Base-by-base conservation (phyloP, 1,140 invertebrate species). In the Diorhabda carinulata region DNA sequence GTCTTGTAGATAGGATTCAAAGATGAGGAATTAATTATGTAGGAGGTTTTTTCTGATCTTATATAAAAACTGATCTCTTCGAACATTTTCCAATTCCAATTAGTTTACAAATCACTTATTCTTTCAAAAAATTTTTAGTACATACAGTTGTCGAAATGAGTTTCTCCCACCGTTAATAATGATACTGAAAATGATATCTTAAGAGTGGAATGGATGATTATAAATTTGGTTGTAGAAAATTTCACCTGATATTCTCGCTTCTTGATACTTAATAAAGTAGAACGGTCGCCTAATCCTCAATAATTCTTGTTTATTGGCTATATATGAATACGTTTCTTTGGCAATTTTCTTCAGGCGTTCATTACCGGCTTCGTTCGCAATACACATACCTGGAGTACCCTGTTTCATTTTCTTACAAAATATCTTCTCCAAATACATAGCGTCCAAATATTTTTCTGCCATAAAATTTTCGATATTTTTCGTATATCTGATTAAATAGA, bases 361-460 rank as follows among this genome's bases (percentile, higher is more conserved):
- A 63, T 81, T 82, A 10, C 84, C 84, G 40, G 70, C 71, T 10
- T 81, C 70, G 74, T 86, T 86, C 2, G 84, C 83, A 52, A 82
- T 84, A 41, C 73, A 73, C 3, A 84, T 70, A 9, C 84, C 81
- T 9, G 70, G 74, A 72, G 83, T 80, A 43, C 80, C 78, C 52
- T 74, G 80, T 25, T 25, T 25, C 3, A 85, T 73, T 10, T 81
- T 76, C 68, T 83, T 81, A 5, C 85, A 74, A 69, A 84, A 86
- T 68, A 84, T 82, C 72, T 85, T 86, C 70, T 86, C 85, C 44
- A 83, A 80, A 25, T 83, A 84, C 81, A 85, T 83, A 0, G 81
- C 80, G 10, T 84, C 83, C n/a, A 86, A 73, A 74, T 86, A 86
- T 72, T 84, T 86, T 78, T 84, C 83, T 41, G 84, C 69, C 83